Base-by-base conservation (phyloP, 37 sponge, comb jelly and placozoan genomes). In the Oscarella lobularis region DNA sequence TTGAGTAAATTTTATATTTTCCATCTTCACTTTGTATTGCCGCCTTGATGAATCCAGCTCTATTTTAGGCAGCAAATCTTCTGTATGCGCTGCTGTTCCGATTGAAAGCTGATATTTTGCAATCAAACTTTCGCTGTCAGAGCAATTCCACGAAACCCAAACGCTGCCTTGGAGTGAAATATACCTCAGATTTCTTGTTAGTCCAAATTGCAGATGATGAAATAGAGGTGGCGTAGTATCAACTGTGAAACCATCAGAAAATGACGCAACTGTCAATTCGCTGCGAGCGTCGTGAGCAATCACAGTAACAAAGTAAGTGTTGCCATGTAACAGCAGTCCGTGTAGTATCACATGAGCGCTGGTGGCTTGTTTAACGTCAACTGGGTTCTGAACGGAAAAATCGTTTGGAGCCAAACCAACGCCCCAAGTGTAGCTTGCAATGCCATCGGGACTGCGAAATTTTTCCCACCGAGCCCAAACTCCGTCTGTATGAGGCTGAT, bases 261-360 rank as follows among this genome's bases (percentile, higher is more conserved):
- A 30, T 14, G 31, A 5, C 6, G 71, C 29, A 32, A 68, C 71
- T 5, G 71, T 68, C 29, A 68, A n/a, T n/a, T n/a, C 29, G 33
- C 31, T 20, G 31, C 5, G 4, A 4, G 29, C 33, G 71, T 68
- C 33, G 6, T 32, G 29, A 4, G 71, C 71, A 5, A 68, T 4
- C 71, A 68, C 71, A 35, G 71, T 29, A 30, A 20, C 71, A 68
- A 34, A 68, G 71, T 68, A 68, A 32, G 71, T 68, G 29, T 5
- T 4, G 6, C 71, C 71, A 5, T 30, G 31, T 35, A 30, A 35
- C 5, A 48, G 60, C 9, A 20, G 9, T 20, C 9, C 14, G 14
- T 9, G 9, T 9, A 9, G 14, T 27, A 48, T 20, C 9, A 20
- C 60, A 48, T 48, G 60, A 48, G 14, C 60, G 14, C 20, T 9